Base-by-base conservation (phyloP, 2,113 vertebrate species). In the Bolborhynchus lineola region DNA sequence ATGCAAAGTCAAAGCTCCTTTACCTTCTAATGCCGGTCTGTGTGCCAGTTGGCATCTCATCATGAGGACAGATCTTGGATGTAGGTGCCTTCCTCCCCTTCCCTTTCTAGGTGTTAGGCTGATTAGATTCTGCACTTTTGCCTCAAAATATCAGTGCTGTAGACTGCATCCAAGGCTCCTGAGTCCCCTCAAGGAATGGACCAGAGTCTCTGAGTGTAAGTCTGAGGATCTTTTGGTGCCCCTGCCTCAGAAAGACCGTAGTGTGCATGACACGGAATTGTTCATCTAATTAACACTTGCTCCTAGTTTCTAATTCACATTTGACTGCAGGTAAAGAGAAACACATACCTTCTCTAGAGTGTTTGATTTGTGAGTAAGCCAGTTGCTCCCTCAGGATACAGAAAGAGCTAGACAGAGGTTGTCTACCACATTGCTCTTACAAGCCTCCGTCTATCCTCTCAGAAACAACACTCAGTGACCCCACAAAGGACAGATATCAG, bases 21-120 rank as follows among this genome's bases (percentile, higher is more conserved):
- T 88, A 25, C 28, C 59, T 88, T 94, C 44, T 93, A 8, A 35
- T 41, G 13, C 68, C 89, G 77, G 55, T 88, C 65, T 84, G 91
- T 62, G 52, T 92, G 69, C 81, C 89, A 89, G 24, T 12, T 64
- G 29, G 31, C 75, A 16, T 92, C 42, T 74, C 83, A 69, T 92
- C 69, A 49, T 6, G 24, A 93, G 62, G 69, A 76, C 57, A 71
- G 65, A 92, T 92, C 81, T 75, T 76, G 37, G 74, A 82, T 80
- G 41, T 82, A 95, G 95, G 89, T 96, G 95, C 95, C 91, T 97
- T 95, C 81, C 10, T 89, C 64, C 80, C 46, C 29, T 70, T 94
- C 74, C 85, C 63, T 75, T 91, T 89, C 60, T 84, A 86, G 55
- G 20, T 82, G 52, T 96, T 95, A 95, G 46, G 69, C 57, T 93